Percentiles rank a stretch among this genome's conserved stretches.
phyloP scores from a whole-genome alignment of 2,888 invertebrate species.

The Sepioteuthis lessoniana region DNA sequence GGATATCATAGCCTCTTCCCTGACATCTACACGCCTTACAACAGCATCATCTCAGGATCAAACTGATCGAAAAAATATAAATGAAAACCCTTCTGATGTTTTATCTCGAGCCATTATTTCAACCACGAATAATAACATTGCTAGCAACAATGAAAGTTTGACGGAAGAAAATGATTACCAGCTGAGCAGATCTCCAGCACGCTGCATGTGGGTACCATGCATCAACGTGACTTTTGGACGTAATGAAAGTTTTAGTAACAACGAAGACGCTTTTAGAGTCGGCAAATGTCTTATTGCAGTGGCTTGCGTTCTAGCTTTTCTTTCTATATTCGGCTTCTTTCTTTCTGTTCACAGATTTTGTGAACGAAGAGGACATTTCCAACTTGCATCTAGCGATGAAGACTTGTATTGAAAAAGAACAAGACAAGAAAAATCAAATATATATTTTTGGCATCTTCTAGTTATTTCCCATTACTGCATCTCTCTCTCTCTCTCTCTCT shows the following conservation, averaged over 20 bases:
- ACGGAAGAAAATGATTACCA: neutral
- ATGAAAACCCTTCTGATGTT: neutral
- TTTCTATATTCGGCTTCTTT: neutral
- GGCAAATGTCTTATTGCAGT: slow-evolving; percentile 41
- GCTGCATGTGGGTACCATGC: slow-evolving; percentile 14
- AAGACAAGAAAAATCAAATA: too few relatives aligned
- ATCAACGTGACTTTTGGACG: neutral
- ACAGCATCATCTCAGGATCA: neutral
- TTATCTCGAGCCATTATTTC: neutral
- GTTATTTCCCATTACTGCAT: too few relatives aligned
- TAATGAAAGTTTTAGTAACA: neutral
- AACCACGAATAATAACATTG: neutral
- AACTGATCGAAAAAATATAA: neutral
- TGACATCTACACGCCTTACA: neutral
- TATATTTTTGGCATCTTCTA: too few relatives aligned
- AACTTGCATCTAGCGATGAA: neutral
- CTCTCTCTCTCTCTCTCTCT: too few relatives aligned
- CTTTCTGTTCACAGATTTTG: slow-evolving; percentile 42
- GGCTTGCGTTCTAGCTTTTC: neutral
- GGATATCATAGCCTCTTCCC: neutral
- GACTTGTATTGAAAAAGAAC: neutral
- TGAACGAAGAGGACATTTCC: slow-evolving; percentile 35
- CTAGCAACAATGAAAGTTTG: neutral
- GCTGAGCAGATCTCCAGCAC: neutral
- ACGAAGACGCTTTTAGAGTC: neutral